phyloP scores from a whole-genome alignment of 2,888 invertebrate genomes.

The Eupeodes latifasciatus region DNA sequence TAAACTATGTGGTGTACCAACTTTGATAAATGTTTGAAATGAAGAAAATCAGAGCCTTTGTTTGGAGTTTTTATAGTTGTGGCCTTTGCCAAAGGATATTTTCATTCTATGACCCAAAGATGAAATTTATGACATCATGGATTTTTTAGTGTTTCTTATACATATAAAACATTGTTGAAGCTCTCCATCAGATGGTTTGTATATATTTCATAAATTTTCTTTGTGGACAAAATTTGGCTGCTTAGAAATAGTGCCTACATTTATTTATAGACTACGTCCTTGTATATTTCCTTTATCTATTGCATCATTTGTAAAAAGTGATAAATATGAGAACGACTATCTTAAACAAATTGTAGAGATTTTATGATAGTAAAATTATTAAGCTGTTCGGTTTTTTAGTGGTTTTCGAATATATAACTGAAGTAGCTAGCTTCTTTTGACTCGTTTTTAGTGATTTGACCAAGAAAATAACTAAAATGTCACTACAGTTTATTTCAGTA shows the following conservation, averaged over 20 bases:
- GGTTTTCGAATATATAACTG: too few species aligned
- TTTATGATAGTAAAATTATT: too few species aligned
- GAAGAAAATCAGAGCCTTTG: conserved; percentile 4
- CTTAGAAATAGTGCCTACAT: neutral
- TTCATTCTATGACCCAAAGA: neutral
- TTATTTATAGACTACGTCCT: too few species aligned
- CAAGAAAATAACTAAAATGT: too few species aligned
- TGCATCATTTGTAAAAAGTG: neutral
- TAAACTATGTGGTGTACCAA: conserved; percentile 1
- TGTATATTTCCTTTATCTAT: neutral
- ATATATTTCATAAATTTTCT: neutral
- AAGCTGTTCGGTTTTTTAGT: too few species aligned
- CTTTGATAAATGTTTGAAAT: neutral
- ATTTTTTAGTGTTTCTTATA: conserved; percentile 8
- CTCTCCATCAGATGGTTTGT: neutral
- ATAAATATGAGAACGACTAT: neutral
- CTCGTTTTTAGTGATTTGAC: too few species aligned
- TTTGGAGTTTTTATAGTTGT: neutral
- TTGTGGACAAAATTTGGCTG: neutral
- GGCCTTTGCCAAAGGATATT: conserved; percentile 16
- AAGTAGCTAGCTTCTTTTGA: too few species aligned
- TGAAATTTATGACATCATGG: neutral
- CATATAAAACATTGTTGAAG: neutral
- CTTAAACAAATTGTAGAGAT: too few species aligned
- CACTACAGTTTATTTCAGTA: too few species aligned